These are phyloP conservation scores for Myotis brandtii DNA, from an alignment of 2,113 vertebrate species.

Conservation along the genomic window DNA sequence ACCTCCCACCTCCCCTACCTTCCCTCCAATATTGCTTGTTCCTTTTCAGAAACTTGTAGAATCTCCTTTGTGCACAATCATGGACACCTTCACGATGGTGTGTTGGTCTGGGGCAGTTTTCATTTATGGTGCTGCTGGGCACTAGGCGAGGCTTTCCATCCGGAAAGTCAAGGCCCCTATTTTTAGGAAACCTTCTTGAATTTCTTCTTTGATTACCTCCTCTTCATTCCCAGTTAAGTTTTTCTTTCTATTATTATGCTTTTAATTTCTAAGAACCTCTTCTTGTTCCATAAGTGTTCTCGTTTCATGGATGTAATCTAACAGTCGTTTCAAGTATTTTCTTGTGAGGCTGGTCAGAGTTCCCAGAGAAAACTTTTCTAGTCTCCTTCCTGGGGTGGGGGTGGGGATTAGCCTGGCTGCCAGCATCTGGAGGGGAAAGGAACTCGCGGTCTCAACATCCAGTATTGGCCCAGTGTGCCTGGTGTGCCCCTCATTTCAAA, in stretches of 20 bases:
- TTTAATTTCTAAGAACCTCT: conserved; percentile 16
- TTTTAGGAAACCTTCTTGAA: neutral
- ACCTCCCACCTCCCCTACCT: too few relatives aligned
- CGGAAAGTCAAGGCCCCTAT: neutral
- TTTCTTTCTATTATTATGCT: conserved; percentile 29
- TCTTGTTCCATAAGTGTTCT: neutral
- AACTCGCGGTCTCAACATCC: neutral
- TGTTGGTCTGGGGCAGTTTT: neutral
- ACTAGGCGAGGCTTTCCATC: neutral
- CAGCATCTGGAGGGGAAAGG: neutral
- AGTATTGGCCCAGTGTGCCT: neutral
- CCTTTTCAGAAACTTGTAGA: conserved; percentile 1
- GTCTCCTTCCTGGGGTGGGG: neutral
- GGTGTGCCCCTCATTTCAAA: neutral
- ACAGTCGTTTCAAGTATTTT: conserved; percentile 17
- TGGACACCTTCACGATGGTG: neutral
- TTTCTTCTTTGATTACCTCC: conserved; percentile 23
- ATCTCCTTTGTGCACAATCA: neutral
- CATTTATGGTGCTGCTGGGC: neutral
- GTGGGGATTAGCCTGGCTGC: neutral
- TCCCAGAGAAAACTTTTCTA: neutral
- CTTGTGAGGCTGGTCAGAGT: neutral
- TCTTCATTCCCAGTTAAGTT: neutral
- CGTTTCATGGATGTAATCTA: neutral
- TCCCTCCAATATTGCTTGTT: neutral